These are phyloP conservation scores for Stegostoma tigrinum DNA, from an alignment of 2,113 vertebrate species.

Conservation along the genomic window DNA sequence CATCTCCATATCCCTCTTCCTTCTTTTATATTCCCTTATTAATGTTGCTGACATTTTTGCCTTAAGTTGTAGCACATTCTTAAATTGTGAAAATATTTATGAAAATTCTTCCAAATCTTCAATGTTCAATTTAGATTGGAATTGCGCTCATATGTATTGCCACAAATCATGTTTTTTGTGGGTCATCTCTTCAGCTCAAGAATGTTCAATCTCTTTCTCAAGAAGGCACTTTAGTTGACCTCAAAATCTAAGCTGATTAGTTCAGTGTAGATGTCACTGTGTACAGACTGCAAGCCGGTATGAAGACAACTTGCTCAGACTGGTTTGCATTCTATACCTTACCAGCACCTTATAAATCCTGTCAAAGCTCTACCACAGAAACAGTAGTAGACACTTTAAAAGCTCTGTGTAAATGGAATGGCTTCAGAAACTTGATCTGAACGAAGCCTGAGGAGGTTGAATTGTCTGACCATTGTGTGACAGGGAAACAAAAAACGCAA, in stretches of 20 bases:
- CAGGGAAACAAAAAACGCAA: not conserved
- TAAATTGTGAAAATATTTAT: not conserved
- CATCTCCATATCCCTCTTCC: not conserved
- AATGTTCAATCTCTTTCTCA: not conserved
- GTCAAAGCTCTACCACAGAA: not conserved
- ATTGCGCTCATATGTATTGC: not conserved
- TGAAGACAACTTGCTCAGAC: slow-evolving; percentile 15
- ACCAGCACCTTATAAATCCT: not conserved
- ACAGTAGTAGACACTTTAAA: not conserved
- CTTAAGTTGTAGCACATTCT: not conserved
- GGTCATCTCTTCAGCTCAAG: not conserved
- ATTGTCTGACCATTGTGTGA: slow-evolving; percentile 9
- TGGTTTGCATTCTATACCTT: not conserved
- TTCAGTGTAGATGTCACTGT: not conserved
- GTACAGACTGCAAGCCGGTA: not conserved
- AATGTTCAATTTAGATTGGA: not conserved
- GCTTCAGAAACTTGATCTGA: slow-evolving; percentile 35
- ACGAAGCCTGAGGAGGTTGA: slow-evolving; percentile 9
- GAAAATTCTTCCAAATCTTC: not conserved
- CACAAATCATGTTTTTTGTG: not conserved
- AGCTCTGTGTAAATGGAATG: not conserved
- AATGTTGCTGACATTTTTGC: not conserved
- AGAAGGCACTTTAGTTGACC: not conserved
- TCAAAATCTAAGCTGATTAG: not conserved
- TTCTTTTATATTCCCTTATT: not conserved